These are phyloP conservation scores for Palythoa grandis DNA, from an alignment of 92 coral and sea anemone species.

Conservation along the genomic window DNA sequence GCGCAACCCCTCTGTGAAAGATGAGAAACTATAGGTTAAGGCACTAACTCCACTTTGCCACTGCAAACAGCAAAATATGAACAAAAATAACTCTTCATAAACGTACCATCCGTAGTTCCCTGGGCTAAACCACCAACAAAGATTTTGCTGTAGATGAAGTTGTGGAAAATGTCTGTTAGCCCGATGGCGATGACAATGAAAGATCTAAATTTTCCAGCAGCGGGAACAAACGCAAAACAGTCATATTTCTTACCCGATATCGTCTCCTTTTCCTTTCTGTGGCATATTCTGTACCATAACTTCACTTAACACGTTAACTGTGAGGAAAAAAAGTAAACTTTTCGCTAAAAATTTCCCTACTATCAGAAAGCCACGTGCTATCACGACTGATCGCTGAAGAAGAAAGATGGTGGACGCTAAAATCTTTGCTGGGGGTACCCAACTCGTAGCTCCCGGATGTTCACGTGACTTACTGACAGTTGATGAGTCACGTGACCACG, in stretches of 20 bases:
- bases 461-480: no score
- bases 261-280: slow-evolving; percentile 78
- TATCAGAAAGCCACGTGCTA: background rate
- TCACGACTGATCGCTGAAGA: background rate
- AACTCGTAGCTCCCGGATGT: slow-evolving; percentile 14
- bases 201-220: background rate
- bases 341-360: background rate
- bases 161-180: background rate
- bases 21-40: background rate
- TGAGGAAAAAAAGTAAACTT: background rate
- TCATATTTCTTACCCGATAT: slow-evolving; percentile 75
- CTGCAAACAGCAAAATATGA: background rate
- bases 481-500: no score
- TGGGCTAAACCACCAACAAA: slow-evolving; percentile 93
- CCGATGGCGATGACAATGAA: background rate
- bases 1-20: slow-evolving; percentile 86
- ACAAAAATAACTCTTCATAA: background rate
- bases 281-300: slow-evolving; percentile 51
- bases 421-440: slow-evolving; percentile 35
- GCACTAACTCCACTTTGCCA: no score
- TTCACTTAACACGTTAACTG: background rate
- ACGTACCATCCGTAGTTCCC: slow-evolving; percentile 77
- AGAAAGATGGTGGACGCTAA: slow-evolving; percentile 7
- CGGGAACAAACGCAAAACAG: background rate
- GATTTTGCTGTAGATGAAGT: slow-evolving; percentile 72